These are phyloP conservation scores for Vipera latastei DNA, from an alignment of 2,797 vertebrate species.

Conservation along the genomic window DNA sequence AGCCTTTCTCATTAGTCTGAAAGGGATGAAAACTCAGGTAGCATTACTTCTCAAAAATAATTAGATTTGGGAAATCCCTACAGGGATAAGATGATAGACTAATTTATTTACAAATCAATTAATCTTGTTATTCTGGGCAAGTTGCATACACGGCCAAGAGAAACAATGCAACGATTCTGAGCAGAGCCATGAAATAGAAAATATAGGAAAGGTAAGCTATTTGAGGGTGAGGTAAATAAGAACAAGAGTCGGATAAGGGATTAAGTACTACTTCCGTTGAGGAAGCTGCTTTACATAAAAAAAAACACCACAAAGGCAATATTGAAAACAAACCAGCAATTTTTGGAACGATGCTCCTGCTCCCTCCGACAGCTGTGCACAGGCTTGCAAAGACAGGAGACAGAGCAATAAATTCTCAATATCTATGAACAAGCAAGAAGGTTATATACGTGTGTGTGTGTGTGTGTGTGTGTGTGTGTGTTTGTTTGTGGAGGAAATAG, in stretches of 20 bases:
- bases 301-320: neutral
- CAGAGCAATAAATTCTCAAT: neutral
- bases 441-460: neutral
- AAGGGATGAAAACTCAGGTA: constrained; percentile 5
- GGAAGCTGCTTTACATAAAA: neutral
- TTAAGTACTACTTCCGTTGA: neutral
- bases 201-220: too few species aligned
- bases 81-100: neutral
- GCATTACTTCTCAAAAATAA: neutral
- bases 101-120: constrained; percentile 1
- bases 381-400: neutral
- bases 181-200: neutral
- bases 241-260: neutral
- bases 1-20: constrained; percentile 19
- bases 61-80: constrained; percentile 11
- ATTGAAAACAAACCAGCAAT: neutral
- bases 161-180: neutral
- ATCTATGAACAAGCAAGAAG: neutral
- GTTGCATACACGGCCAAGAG: neutral
- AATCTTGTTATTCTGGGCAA: neutral
- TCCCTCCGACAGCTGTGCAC: neutral
- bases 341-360: neutral
- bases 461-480: too few species aligned
- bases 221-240: neutral
- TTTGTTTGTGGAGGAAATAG: neutral